Evolutionary conservation across 2,888 invertebrate genomes (phyloP).

Genomic region (Neoitamus cyanurus): DNA sequence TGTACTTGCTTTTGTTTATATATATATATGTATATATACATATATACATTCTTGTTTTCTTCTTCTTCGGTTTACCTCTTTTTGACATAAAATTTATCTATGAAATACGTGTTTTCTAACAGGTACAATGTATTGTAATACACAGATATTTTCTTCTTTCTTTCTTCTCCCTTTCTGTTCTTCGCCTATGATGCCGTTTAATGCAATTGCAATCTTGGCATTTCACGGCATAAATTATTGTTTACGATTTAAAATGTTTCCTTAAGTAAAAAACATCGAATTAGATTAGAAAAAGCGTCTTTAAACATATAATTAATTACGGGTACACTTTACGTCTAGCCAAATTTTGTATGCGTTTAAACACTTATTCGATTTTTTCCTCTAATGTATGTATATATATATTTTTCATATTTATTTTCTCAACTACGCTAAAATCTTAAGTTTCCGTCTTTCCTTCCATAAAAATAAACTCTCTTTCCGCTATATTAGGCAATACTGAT

Average conservation of each 20-base stretch:
- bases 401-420: background rate
- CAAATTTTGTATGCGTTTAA: constrained; percentile 31
- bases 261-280: constrained; percentile 49
- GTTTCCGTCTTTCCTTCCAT: background rate
- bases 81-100: background rate
- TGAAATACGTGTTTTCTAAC: constrained; percentile 46
- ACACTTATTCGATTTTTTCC: constrained; percentile 12
- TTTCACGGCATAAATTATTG: constrained; percentile 19
- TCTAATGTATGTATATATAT: background rate
- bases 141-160: constrained; percentile 38
- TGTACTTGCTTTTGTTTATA: background rate
- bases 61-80: background rate
- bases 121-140: constrained; percentile 52
- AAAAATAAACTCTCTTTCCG: constrained; percentile 17
- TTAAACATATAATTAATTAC: constrained; percentile 14
- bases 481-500: constrained; percentile 29
- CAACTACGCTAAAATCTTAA: constrained; percentile 8
- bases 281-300: constrained; percentile 31
- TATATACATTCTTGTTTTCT: too few species aligned
- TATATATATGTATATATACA: background rate
- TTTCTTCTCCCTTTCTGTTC: background rate
- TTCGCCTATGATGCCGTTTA: background rate
- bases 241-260: constrained; percentile 15
- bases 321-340: background rate
- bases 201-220: background rate